Base-by-base conservation (phyloP, 92 coral and sea anemone genomes). In the Metridium senile region DNA sequence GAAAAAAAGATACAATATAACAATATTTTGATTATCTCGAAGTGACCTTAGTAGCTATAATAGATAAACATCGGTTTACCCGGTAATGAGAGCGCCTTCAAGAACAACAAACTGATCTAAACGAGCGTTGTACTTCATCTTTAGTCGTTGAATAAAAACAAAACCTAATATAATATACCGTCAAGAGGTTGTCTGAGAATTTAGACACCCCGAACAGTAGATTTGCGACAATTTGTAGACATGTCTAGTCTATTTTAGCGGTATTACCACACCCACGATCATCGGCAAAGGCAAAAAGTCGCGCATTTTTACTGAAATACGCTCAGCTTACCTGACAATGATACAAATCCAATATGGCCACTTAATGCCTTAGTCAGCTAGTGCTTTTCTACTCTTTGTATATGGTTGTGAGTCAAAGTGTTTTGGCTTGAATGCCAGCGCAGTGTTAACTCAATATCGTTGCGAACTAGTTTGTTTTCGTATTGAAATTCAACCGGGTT, bases 161-260 rank as follows among this genome's bases (percentile, higher is more conserved):
- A 39, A 39, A 6, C 8, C 8, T 39, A 39, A 4, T 4, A 39
- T 39, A 39, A 13, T 39, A 6, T 6, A 54, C 9, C 59, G 16
- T 54, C 43, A 46, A 47, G 57, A 31, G 58, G 21, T 39, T 45
- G 77, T 72, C 77, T 72, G 77, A 43, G 77, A 53, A 28, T 25
- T 53, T 19, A 72, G 66, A 72, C 77, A 73, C 78, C 78, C 77
- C 78, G 67, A 58, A 58, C 78, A 73, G 78, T 33, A 72, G 66
- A 29, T 53, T 72, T 72, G 49, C 10, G 64, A 53, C 76, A 72
- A 0, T 54, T 16, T 53, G 20, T 33, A 72, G 76, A 56, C 64
- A 53, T 53, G 76, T 72, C 76, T 72, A 56, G 76, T 53, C 76
- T 30, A n/a, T 70, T 70, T 25, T 28, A 34, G 76, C 64, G 76